Base-by-base conservation (phyloP, 2,888 invertebrate species). In the Thymelicus sylvestris region DNA sequence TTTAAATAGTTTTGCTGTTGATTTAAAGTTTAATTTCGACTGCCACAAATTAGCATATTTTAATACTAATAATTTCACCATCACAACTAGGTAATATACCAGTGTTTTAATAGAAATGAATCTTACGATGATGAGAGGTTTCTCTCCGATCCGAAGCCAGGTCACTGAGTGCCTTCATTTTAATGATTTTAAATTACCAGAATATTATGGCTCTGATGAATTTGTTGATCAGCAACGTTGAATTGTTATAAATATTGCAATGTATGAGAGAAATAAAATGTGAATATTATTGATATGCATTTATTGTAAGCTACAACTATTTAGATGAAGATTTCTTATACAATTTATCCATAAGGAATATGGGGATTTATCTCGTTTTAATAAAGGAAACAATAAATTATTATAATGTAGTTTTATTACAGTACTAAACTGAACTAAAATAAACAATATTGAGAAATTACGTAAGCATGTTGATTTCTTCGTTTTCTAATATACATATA, bases 211-310 rank as follows among this genome's bases (percentile, higher is more conserved):
- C 50, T 15, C 50, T 41, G 10, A 41, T 12, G 12, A 12, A 52
- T 15, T 7, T 52, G 52, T 52, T 19, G 8, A 52, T 19, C 52
- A 52, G 52, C 52, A 19, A 10, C 62, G 12, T 44, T 8, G 1
- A 41, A 31, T 50, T 52, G 48, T 39, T 19, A 3, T 62, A 48
- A 67, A 60, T 31, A 63, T 63, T 24, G 52, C 6, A 44, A 68
- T 55, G 63, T 24, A 19, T 38, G 62, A 44, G 13, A 63, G 10
- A 55, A 57, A 67, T 55, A 41, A 67, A 73, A 77, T 79, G 78
- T 80, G 76, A 80, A 80, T 76, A 79, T 81, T 81, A 80, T 85
- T 82, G 81, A 78, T 81, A 79, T 85, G 87, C 87, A 89, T 90
- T 90, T 89, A 90, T 84, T 83, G 76, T 84, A 83, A 83, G 81